Evolutionary conservation across 1,140 invertebrate genomes (phyloP).

Genomic region (Babylonia areolata): DNA sequence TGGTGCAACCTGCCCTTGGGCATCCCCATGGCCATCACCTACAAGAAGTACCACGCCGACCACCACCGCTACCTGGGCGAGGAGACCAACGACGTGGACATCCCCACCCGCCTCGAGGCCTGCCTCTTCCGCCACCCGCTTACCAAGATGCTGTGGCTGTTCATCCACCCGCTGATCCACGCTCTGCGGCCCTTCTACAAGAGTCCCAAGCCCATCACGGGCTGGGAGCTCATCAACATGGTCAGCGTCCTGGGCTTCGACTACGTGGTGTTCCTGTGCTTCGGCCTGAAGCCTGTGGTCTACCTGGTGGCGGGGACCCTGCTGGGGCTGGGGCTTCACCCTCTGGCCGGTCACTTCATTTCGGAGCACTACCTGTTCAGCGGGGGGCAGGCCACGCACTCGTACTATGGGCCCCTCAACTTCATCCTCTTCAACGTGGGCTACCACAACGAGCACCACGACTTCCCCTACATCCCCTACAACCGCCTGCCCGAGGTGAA

Average conservation of each 20-base stretch:
- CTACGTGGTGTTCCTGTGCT: constrained; percentile 84
- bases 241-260: constrained; percentile 92
- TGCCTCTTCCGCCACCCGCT: constrained; percentile 71
- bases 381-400: constrained; percentile 97
- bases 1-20: constrained; percentile 74
- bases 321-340: constrained; percentile 96
- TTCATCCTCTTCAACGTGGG: constrained; percentile 99
- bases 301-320: constrained; percentile 92
- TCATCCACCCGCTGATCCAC: constrained; percentile 71
- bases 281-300: constrained; percentile 85
- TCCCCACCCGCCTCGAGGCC: constrained; percentile 70
- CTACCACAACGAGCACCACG: constrained; percentile 78
- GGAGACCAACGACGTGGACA: constrained; percentile 73
- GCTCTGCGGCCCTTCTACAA: constrained; percentile 72
- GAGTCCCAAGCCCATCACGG: constrained; percentile 87
- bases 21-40: constrained; percentile 74
- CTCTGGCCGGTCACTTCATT: constrained; percentile 98
- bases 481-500: constrained; percentile 77
- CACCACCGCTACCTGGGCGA: constrained; percentile 74
- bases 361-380: constrained; percentile 99
- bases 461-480: constrained; percentile 74
- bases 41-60: constrained; percentile 75
- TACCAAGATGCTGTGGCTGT: constrained; percentile 72
- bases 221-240: constrained; percentile 89
- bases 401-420: constrained; percentile 98